These are phyloP conservation scores for Acanthosepion lycidas DNA, from an alignment of 2,888 invertebrate genomes.

Conservation along the genomic window DNA sequence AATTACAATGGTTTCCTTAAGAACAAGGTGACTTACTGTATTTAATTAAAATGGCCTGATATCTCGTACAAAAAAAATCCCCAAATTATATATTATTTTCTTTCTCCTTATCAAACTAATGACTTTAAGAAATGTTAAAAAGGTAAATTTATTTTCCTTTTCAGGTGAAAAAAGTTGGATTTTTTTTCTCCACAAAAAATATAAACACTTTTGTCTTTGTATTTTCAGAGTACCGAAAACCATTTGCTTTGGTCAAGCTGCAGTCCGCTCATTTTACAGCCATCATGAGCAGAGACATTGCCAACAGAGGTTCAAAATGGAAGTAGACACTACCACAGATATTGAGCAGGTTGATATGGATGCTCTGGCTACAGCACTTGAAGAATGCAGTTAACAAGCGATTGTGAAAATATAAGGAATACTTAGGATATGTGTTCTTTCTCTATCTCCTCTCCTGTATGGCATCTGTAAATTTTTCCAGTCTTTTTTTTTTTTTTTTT, in stretches of 20 bases:
- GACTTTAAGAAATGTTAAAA: neutral
- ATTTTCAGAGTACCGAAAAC: conserved; percentile 63
- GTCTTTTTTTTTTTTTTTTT: neutral
- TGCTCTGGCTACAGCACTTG: conserved; percentile 61
- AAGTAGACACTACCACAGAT: conserved; percentile 58
- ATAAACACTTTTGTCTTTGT: neutral
- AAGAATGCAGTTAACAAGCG: conserved; percentile 43
- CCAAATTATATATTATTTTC: too few relatives aligned
- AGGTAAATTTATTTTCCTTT: neutral
- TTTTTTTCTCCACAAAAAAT: neutral
- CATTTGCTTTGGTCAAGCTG: conserved; percentile 68
- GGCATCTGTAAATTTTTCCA: neutral
- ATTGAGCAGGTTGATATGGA: conserved; percentile 66
- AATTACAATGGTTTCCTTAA: too few relatives aligned
- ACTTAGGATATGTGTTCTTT: neutral
- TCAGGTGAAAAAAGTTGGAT: neutral
- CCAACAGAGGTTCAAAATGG: conserved; percentile 63
- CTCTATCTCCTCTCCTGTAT: neutral
- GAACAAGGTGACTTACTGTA: too few relatives aligned
- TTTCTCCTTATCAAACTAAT: neutral
- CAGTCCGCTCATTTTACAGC: conserved; percentile 61
- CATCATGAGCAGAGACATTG: conserved; percentile 48
- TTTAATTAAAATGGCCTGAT: too few relatives aligned
- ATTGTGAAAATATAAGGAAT: neutral
- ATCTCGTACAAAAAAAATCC: too few relatives aligned